Base-by-base conservation (phyloP, 2,113 vertebrate species). In the Pavo muticus region DNA sequence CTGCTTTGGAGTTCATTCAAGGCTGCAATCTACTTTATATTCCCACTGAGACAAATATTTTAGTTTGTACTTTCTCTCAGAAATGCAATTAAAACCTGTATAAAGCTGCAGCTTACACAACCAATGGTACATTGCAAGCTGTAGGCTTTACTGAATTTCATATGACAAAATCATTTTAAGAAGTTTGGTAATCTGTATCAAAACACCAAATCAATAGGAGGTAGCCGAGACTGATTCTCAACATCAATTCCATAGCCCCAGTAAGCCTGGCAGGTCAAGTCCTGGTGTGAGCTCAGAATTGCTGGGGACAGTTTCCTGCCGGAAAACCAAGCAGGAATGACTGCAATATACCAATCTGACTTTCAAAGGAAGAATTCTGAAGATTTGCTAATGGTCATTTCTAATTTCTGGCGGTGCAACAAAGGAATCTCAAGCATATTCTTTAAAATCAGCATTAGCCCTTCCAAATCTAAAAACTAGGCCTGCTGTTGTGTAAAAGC, bases 41-140 rank as follows among this genome's bases (percentile, higher is more conserved):
- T 86, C 91, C 86, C 59, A 52, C 8, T 25, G 81, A 93, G 86
- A 80, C 27, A 52, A 88, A 32, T 44, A 81, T 71, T 90, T 67
- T 23, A 86, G 72, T 77, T 85, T 52, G 29, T 64, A 11, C 37
- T 87, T 89, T 85, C 83, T 54, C 90, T 87, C 81, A 95, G 81
- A 84, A 94, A 90, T 81, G 54, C n/a, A 84, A 89, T 95, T 73
- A 91, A 87, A 95, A 32, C 4, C 23, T 27, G 17, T 42, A 19
- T 83, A 77, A 76, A 88, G 52, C 52, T 71, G 56, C 37, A 85
- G 47, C 47, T 18, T 14, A 70, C 48, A 45, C 81, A 76, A 42
- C 25, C 44, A 45, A 65, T 4, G 35, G 9, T 2, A 25, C 65
- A 48, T 79, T 93, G 78, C 52, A 42, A 19, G 78, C 61, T 44